A percentile compares a stretch with the other conserved stretches of the same genome.
Conservation (phyloP, 2,113 vertebrate genomes). For the Tenrec ecaudatus region DNA sequence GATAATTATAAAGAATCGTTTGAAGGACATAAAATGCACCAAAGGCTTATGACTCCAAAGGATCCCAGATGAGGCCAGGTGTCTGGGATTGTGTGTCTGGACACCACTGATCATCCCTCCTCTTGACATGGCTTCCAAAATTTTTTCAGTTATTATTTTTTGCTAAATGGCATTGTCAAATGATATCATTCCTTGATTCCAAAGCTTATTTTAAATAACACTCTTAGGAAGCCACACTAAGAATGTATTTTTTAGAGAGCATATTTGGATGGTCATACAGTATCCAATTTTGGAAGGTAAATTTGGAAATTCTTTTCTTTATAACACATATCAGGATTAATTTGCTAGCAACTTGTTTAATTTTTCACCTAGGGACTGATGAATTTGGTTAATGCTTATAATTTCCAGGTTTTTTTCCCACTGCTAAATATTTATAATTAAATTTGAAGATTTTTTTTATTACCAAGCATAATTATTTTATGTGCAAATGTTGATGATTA, state of each 20-base stretch:
- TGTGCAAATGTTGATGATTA: background rate
- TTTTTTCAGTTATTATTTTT: background rate
- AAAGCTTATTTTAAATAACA: background rate
- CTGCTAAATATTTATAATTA: background rate
- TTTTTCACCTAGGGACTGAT: background rate
- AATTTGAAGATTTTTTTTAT: background rate
- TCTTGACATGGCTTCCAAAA: no score
- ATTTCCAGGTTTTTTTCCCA: background rate
- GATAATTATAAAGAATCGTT: no score
- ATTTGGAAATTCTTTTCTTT: constrained; percentile 32
- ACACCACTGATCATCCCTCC: background rate
- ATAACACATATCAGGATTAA: background rate
- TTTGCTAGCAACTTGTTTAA: background rate
- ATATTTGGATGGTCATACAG: background rate
- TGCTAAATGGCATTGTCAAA: background rate
- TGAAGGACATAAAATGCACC: no score
- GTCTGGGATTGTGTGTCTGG: background rate
- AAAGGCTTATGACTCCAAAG: no score
- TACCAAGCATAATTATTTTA: background rate
- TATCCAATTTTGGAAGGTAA: background rate
- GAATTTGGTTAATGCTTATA: background rate
- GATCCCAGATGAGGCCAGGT: background rate
- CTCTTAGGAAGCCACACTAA: background rate
- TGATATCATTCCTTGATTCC: constrained; percentile 21
- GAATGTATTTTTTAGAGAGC: constrained; percentile 13